Evolutionary conservation across 1,140 invertebrate genomes (phyloP).

Genomic region (Papilio aristodemus): DNA sequence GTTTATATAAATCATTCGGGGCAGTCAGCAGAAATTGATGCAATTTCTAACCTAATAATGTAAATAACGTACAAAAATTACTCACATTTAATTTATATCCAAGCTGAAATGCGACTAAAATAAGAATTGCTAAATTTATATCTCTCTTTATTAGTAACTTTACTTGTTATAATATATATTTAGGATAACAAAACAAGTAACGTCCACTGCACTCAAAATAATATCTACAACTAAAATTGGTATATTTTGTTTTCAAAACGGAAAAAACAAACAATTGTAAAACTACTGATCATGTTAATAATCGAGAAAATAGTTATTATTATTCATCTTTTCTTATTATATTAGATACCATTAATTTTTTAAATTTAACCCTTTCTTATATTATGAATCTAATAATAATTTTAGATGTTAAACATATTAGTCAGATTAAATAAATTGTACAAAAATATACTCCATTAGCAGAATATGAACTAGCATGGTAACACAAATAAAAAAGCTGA

Average conservation of each 20-base stretch:
- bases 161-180: conserved; percentile 1
- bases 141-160: conserved; percentile 12
- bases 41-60: conserved; percentile 73
- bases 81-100: conserved; percentile 58
- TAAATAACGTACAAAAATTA: conserved; percentile 48
- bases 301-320: not conserved
- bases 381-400: not conserved
- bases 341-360: not conserved
- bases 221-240: conserved; percentile 29
- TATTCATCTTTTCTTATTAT: no score
- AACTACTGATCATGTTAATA: not conserved
- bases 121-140: not conserved
- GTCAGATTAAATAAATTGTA: not conserved
- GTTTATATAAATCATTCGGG: conserved; percentile 62
- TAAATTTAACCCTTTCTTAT: no score
- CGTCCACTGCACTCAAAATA: conserved; percentile 21
- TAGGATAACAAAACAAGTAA: conserved; percentile 19
- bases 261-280: not conserved
- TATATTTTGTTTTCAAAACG: not conserved
- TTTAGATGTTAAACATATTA: not conserved
- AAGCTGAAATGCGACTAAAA: conserved; percentile 28
- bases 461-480: not conserved
- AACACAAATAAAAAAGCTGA: conserved; percentile 17
- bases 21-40: conserved; percentile 74
- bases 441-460: not conserved